A percentile compares a stretch with the other conserved stretches of the same genome.
Conservation (phyloP, 2,797 vertebrate species). For the Sparus aurata region DNA sequence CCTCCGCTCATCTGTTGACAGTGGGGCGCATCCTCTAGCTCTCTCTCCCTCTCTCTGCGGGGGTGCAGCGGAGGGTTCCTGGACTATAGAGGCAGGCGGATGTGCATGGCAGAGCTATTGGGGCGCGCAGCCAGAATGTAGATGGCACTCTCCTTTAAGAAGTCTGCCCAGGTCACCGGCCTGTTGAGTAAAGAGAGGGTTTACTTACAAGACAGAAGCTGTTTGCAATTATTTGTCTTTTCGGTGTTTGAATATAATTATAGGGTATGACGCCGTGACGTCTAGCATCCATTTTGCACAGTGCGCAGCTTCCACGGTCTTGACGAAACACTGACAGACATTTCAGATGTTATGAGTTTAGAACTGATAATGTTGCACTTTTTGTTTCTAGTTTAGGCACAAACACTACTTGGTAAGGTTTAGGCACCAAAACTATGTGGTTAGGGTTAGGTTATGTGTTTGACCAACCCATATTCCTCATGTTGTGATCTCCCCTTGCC, state of each 20-base stretch:
- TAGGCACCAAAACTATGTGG: too few relatives aligned
- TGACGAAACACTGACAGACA: too few relatives aligned
- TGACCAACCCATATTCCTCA: too few relatives aligned
- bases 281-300: too few relatives aligned
- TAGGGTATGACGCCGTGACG: neutral
- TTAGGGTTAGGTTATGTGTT: too few relatives aligned
- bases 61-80: constrained; percentile 39
- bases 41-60: constrained; percentile 45
- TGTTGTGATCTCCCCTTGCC: too few relatives aligned
- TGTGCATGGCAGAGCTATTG: constrained; percentile 94
- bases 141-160: constrained; percentile 91
- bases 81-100: constrained; percentile 90
- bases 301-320: too few relatives aligned
- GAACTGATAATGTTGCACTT: too few relatives aligned
- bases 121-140: constrained; percentile 94
- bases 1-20: constrained; percentile 50
- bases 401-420: too few relatives aligned
- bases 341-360: too few relatives aligned
- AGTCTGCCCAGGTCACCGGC: constrained; percentile 90
- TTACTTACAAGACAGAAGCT: neutral
- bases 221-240: neutral
- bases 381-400: too few relatives aligned
- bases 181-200: constrained; percentile 74
- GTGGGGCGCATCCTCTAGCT: constrained; percentile 25
- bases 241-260: neutral